phyloP scores from a whole-genome alignment of 2,888 invertebrate species.

The Protophormia terraenovae region DNA sequence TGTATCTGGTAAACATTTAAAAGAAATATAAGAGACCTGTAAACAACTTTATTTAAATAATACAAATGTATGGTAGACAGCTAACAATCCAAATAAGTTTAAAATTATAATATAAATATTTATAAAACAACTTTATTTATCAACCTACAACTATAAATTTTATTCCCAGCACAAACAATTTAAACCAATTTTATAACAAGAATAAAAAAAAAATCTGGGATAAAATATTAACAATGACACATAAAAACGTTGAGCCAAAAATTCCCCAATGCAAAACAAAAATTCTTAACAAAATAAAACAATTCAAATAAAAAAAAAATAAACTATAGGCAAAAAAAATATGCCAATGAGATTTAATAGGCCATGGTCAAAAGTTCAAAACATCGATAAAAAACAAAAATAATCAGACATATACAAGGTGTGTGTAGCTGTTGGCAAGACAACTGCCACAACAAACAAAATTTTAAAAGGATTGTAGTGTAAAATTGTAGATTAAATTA shows the following conservation, averaged over 20 bases:
- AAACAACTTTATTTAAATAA: too few relatives aligned
- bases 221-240: constrained; percentile 11
- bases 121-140: not conserved
- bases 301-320: not conserved
- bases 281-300: not conserved
- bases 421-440: not conserved
- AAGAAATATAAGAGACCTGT: too few relatives aligned
- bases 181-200: not conserved
- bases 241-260: not conserved
- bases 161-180: not conserved
- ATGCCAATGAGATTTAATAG: constrained; percentile 53
- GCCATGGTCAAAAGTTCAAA: constrained; percentile 66
- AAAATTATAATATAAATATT: not conserved
- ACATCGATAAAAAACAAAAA: not conserved
- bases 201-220: not conserved
- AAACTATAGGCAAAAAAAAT: not conserved
- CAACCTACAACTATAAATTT: not conserved
- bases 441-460: not conserved
- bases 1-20: too few relatives aligned
- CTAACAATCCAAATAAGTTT: too few relatives aligned
- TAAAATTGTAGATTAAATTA: not conserved
- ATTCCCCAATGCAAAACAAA: not conserved
- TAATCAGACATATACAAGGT: not conserved
- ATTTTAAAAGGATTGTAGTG: not conserved
- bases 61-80: too few relatives aligned